Evolutionary conservation across 2,113 vertebrate species (phyloP).

Genomic region (Reinhardtius hippoglossoides): DNA sequence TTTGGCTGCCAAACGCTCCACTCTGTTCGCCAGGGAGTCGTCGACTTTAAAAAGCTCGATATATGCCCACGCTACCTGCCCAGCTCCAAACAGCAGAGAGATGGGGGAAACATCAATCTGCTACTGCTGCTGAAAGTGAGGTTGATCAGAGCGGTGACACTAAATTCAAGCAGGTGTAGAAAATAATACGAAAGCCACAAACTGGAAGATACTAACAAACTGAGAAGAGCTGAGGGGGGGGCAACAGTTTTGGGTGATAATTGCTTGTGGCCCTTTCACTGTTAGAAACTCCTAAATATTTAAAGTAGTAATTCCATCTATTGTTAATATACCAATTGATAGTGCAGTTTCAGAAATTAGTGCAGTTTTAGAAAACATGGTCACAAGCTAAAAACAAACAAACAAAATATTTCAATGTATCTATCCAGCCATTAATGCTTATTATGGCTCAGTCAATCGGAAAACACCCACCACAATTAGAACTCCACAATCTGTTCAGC

Average conservation of each 20-base stretch:
- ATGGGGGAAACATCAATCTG: not conserved
- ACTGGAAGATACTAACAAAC: not conserved
- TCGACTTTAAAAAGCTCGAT: not conserved
- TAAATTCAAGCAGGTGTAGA: not conserved
- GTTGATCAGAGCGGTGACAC: not conserved
- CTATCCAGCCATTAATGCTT: not conserved
- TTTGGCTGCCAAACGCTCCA: not conserved
- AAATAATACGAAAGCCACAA: not conserved
- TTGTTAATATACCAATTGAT: not conserved
- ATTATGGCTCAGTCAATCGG: not conserved
- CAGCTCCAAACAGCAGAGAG: not conserved
- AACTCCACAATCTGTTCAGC: slow-evolving; percentile 5
- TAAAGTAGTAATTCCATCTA: not conserved
- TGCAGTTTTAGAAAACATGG: not conserved
- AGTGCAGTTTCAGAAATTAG: not conserved
- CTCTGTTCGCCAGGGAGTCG: too few species aligned
- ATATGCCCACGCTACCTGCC: not conserved
- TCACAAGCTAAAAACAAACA: not conserved
- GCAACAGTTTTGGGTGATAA: not conserved
- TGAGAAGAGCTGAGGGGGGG: not conserved
- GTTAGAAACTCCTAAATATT: not conserved
- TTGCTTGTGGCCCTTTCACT: not conserved
- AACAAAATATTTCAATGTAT: not conserved
- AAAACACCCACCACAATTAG: not conserved
- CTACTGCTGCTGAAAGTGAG: not conserved